Evolutionary conservation across 2,113 vertebrate species (phyloP), one percentile per base, ranked within the genome.

Genomic region (Picathartes gymnocephalus): DNA sequence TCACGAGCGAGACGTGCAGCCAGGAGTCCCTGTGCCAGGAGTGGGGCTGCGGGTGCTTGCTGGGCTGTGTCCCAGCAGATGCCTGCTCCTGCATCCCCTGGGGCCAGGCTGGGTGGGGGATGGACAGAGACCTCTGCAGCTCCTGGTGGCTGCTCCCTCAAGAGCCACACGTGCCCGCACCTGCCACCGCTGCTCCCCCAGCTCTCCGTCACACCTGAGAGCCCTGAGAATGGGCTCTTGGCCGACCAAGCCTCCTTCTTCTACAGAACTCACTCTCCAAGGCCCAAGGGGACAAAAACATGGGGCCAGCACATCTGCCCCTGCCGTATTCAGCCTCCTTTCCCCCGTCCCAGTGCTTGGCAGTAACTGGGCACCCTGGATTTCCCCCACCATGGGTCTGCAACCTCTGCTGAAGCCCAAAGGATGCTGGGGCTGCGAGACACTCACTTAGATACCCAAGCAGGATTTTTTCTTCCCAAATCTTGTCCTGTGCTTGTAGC

Each of bases 1-100:
- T 54, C 30, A 53, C 0, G 2, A 70, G n/a, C n/a, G 37, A 31
- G 27, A 54, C 18, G 27, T 1, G 1, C 8, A 56, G 44, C 2
- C 1, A 51, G 51, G 21, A 10, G 20, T 60, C 35, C 35, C 54
- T 1, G 0, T 30, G 21, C 25, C 48, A 69, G 64, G 37, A 78
- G 4, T 13, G 56, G 37, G 56, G 19, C n/a, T 47, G 6, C 9
- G 47, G 56, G 18, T 3, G 1, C 44, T 27, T 2, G 2, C 23
- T 51, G 62, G 40, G 23, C 68, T 86, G 33, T 88, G 53, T 22
- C 22, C 33, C 69, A 81, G 64, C 37, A 17, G 22, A 28, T 58
- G 47, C 39, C 78, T 50, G 31, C 20, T 85, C 44, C 69, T 69
- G 21, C 2, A 0, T 40, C 15, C 12, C 11, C 47, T 51, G 31